These are phyloP conservation scores for Lamellibrachia columna DNA, from an alignment of 2,888 invertebrate genomes.

Conservation along the genomic window DNA sequence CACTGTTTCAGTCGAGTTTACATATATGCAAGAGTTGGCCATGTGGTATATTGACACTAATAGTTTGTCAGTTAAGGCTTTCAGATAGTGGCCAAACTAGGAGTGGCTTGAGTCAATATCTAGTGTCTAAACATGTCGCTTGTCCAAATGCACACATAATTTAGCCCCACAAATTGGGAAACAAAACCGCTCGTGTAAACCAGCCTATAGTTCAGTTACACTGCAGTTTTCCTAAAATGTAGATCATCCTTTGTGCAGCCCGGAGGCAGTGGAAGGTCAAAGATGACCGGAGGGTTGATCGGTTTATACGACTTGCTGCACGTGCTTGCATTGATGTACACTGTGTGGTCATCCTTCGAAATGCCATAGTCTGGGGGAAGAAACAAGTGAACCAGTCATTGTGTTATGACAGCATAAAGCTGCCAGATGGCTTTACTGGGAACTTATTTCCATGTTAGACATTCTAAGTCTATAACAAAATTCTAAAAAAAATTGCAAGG, in stretches of 20 bases:
- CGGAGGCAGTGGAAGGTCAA: conserved; percentile 72
- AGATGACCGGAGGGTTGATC: conserved; percentile 81
- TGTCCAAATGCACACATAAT: no score
- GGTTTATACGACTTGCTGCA: conserved; percentile 83
- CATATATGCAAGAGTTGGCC: neutral
- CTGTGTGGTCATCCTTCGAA: conserved; percentile 81
- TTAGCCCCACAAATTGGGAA: no score
- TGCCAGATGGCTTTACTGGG: no score
- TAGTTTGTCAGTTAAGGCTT: no score
- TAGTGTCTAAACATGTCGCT: no score
- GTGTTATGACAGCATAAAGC: no score
- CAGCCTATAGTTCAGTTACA: neutral
- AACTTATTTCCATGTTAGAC: no score
- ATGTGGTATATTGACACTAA: neutral
- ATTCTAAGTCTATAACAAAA: no score
- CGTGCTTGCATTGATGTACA: conserved; percentile 84
- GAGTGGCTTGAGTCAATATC: no score
- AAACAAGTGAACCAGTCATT: neutral
- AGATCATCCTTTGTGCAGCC: conserved; percentile 32
- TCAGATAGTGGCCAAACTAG: no score
- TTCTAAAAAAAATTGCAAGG: no score
- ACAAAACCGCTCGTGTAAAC: no score
- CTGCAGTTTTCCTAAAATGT: neutral
- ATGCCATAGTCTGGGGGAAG: conserved; percentile 78
- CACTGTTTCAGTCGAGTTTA: neutral